Percentiles rank a stretch among this genome's conserved stretches.
Evolutionary conservation across 2,113 vertebrate species (phyloP).

Genomic region (Sigmodon hispidus): DNA sequence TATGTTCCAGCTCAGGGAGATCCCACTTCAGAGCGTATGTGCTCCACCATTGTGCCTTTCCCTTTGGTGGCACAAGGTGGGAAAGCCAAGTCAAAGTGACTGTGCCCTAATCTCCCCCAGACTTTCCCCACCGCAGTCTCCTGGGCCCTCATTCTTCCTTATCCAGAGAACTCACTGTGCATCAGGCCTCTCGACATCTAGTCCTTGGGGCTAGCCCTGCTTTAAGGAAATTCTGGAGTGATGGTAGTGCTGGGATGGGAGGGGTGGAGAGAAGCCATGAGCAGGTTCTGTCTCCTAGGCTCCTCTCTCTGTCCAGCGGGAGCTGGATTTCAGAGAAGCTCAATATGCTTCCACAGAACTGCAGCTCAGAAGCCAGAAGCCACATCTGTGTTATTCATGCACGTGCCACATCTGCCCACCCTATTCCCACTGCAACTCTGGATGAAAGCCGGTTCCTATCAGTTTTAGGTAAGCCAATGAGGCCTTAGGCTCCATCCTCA

Average conservation of each 20-base stretch:
- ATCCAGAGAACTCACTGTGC: neutral
- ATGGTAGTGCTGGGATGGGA: neutral
- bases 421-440: accelerated
- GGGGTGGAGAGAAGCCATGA: neutral
- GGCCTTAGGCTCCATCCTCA: neutral
- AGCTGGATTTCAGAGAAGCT: neutral
- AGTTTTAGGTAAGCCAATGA: neutral
- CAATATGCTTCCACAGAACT: neutral
- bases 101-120: neutral
- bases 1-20: neutral
- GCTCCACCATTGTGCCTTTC: neutral
- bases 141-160: neutral
- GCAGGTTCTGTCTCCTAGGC: neutral
- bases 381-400: accelerated
- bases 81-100: neutral
- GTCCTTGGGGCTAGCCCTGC: no score
- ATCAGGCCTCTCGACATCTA: neutral
- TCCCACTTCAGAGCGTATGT: accelerated
- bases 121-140: neutral
- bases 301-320: neutral
- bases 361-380: neutral
- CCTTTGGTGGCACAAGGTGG: neutral
- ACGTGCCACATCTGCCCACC: no score
- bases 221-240: neutral
- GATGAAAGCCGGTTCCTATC: neutral